These are phyloP conservation scores for Meta bourneti DNA, from an alignment of 2,888 invertebrate genomes.

Conservation along the genomic window DNA sequence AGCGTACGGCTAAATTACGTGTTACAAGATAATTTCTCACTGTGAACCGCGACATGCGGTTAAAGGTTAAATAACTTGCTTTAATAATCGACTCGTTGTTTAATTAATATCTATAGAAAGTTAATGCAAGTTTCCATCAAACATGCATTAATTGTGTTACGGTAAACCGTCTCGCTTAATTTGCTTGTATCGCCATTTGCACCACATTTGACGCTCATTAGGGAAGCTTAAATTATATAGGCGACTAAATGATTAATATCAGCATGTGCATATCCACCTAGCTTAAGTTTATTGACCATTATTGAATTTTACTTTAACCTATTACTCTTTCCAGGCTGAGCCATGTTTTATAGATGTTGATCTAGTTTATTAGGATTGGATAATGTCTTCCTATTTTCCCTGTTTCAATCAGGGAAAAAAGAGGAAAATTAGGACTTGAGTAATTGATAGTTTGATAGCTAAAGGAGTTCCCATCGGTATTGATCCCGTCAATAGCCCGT, in stretches of 20 bases:
- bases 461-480: no score
- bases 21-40: conserved; percentile 44
- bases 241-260: conserved; percentile 56
- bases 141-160: conserved; percentile 64
- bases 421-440: no score
- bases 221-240: conserved; percentile 30
- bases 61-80: conserved; percentile 57
- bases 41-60: conserved; percentile 25
- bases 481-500: no score
- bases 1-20: conserved; percentile 21
- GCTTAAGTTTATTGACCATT: conserved; percentile 18
- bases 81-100: conserved; percentile 46
- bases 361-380: no score
- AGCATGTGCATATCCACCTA: conserved; percentile 34
- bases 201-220: conserved; percentile 51
- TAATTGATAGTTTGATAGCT: no score
- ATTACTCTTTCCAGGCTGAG: background rate
- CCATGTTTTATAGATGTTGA: no score
- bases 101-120: conserved; percentile 62
- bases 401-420: no score
- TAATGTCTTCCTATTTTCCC: no score
- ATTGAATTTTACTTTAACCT: conserved; percentile 31
- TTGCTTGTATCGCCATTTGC: conserved; percentile 61
- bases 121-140: conserved; percentile 63
- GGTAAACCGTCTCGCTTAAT: conserved; percentile 65